These are phyloP conservation scores for Ctenicera cuprea DNA, from an alignment of 2,888 invertebrate genomes.

Conservation along the genomic window DNA sequence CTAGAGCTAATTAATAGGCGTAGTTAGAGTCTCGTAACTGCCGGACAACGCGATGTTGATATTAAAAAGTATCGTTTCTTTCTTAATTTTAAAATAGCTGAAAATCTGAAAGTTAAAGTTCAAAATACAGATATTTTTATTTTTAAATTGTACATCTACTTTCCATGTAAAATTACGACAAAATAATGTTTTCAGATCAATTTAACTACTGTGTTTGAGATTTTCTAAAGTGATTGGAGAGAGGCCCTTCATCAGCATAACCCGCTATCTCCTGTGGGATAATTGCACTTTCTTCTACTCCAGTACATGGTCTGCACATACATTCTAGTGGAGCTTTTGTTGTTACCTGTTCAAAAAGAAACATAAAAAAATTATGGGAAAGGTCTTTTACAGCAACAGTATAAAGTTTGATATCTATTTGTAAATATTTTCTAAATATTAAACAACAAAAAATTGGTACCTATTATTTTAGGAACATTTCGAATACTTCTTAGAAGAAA, in stretches of 20 bases:
- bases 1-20: no score
- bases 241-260: conserved; percentile 87
- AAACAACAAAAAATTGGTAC: no score
- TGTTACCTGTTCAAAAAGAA: conserved; percentile 79
- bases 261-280: conserved; percentile 93
- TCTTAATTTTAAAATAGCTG: no score
- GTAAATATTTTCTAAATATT: no score
- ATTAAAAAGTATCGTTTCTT: no score
- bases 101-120: neutral
- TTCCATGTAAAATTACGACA: neutral
- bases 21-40: no score
- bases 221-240: conserved; percentile 87
- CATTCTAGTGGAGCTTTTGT: conserved; percentile 95
- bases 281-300: conserved; percentile 90
- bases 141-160: neutral
- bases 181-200: no score
- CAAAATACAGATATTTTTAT: conserved; percentile 2
- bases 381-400: no score
- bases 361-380: neutral
- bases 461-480: no score
- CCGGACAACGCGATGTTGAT: no score
- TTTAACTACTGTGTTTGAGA: conserved; percentile 75
- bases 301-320: conserved; percentile 95
- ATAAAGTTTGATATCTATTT: no score
- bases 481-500: no score